Base-by-base conservation (phyloP, 2,797 vertebrate species). In the Myripristis murdjan region DNA sequence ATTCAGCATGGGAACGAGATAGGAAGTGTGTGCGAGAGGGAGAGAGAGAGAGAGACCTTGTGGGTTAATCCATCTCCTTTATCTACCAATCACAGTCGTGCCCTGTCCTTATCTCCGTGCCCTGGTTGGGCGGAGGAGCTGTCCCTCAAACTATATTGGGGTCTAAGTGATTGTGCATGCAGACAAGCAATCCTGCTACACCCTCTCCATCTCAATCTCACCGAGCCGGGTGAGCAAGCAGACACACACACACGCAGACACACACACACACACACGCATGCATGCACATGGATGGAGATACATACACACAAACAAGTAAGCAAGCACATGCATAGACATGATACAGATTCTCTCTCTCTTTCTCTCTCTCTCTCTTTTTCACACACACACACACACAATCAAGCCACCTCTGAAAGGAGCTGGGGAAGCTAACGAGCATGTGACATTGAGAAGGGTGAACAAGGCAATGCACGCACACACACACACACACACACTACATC, bases 371-470 rank as follows among this genome's bases (percentile, higher is more conserved):
- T 43, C 67, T 75, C 78, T 65, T 47, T 67, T 57, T 31, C 56
- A 64, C 63, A 55, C 61, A 73, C 63, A 43, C 20, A 16, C 20
- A 10, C 60, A 37, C 44, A 35, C 18, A 39, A n/a, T 18, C 33
- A 16, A 35, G 26, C 24, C 11, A 39, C 53, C 54, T 65, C 48
- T 77, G 59, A 75, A 84, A 81, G 69, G 15, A 70, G 89, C 79
- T 79, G 70, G 52, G 65, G 52, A 74, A 77, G 70, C 79, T 81
- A 90, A 88, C 77, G 5, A 89, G 85, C 72, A 75, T 86, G 82
- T 92, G 91, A 88, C 90, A 88, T 91, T 93, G 91, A 87, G 75
- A 86, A 85, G 84, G 88, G 79, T 85, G 84, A 86, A 83, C 59
- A 77, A 84, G 68, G 37, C 49, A 72, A 54, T 52, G 55, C 16